These are phyloP conservation scores for Hestina assimilis DNA, from an alignment of 1,140 invertebrate species.

Conservation along the genomic window DNA sequence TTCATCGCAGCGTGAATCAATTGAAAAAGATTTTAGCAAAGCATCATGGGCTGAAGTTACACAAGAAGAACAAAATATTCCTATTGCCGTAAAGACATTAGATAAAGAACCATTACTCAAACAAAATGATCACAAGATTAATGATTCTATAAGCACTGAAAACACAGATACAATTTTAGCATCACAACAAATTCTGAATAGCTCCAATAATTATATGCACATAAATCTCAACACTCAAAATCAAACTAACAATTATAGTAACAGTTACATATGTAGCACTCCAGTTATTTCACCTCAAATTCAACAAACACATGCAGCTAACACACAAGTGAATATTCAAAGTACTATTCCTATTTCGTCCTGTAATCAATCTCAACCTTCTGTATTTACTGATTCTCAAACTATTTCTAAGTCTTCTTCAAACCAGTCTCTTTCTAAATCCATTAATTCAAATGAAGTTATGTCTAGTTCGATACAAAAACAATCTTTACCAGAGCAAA, in stretches of 20 bases:
- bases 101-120: slow-evolving; percentile 43
- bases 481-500: slow-evolving; percentile 39
- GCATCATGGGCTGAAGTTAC: slow-evolving; percentile 67
- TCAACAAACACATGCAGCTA: slow-evolving; percentile 35
- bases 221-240: slow-evolving; percentile 37
- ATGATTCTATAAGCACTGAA: slow-evolving; percentile 38
- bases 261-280: slow-evolving; percentile 34
- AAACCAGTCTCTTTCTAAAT: slow-evolving; percentile 47
- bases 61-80: slow-evolving; percentile 54
- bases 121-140: slow-evolving; percentile 39
- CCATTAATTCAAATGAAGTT: slow-evolving; percentile 38
- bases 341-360: slow-evolving; percentile 29
- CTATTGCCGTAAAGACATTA: slow-evolving; percentile 29
- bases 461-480: slow-evolving; percentile 38
- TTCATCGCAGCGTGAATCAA: slow-evolving; percentile 45
- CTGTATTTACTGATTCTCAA: slow-evolving; percentile 29
- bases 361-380: slow-evolving; percentile 38
- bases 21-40: slow-evolving; percentile 66
- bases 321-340: slow-evolving; percentile 32
- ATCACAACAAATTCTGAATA: slow-evolving; percentile 34
- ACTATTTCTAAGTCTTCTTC: slow-evolving; percentile 24
- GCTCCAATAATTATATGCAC: slow-evolving; percentile 27
- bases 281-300: slow-evolving; percentile 38
- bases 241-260: slow-evolving; percentile 42
- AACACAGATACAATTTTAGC: slow-evolving; percentile 30